Conservation (phyloP, 2,797 vertebrate genomes). For the Triplophysa yarkandensis region DNA sequence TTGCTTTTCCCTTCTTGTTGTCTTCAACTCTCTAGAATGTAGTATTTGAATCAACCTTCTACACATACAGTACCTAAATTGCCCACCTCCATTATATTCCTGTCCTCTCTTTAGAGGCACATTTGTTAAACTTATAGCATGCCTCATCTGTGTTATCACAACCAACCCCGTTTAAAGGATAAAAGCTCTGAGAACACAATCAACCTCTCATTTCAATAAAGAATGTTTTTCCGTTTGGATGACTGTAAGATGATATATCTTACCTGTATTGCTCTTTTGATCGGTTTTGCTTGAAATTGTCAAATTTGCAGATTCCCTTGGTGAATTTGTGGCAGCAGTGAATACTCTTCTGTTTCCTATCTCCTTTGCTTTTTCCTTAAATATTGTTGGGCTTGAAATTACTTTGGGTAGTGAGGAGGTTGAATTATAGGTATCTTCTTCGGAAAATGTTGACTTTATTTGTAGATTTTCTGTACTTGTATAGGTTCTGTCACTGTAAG, state of each 20-base stretch:
- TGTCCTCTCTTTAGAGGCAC: conserved; percentile 51
- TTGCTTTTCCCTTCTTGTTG: conserved; percentile 37
- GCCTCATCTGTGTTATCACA: conserved; percentile 49
- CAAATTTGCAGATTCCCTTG: conserved; percentile 40
- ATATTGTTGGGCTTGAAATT: conserved; percentile 48
- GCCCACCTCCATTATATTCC: conserved; percentile 60
- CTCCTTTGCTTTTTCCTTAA: conserved; percentile 39
- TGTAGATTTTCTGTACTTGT: conserved; percentile 46
- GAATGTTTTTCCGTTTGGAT: background rate
- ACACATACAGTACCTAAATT: conserved; percentile 59
- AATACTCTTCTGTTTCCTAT: conserved; percentile 28
- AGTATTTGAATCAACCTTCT: too few species aligned
- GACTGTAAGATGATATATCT: background rate
- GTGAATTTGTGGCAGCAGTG: conserved; percentile 47
- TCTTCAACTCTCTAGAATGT: conserved; percentile 52
- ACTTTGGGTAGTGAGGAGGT: conserved; percentile 49
- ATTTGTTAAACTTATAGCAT: conserved; percentile 68
- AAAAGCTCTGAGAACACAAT: background rate
- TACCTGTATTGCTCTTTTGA: conserved; percentile 66
- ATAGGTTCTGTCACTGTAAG: conserved; percentile 23
- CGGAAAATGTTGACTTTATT: conserved; percentile 35
- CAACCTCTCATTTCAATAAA: background rate
- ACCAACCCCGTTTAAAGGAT: conserved; percentile 21
- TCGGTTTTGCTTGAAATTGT: conserved; percentile 51
- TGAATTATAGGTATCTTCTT: conserved; percentile 40